Percentiles rank a stretch among this genome's conserved stretches.
phyloP scores from a whole-genome alignment of 2,113 vertebrate genomes.

The Proteles cristata region DNA sequence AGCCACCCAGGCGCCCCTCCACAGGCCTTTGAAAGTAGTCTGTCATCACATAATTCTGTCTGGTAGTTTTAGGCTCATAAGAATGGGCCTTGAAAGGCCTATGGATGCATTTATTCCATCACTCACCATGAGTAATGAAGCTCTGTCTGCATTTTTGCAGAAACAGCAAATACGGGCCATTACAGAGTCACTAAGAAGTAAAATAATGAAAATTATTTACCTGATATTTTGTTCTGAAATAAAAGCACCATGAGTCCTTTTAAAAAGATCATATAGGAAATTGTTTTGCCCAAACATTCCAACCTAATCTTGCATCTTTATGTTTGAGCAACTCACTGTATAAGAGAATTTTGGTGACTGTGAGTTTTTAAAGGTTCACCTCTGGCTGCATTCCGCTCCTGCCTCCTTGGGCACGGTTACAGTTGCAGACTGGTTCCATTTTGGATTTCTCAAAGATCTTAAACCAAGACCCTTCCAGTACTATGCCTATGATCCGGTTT shows the following conservation, averaged over 20 bases:
- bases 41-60: background rate
- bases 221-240: slow-evolving; percentile 13
- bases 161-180: background rate
- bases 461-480: background rate
- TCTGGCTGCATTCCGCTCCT: background rate
- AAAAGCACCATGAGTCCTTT: background rate
- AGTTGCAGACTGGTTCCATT: background rate
- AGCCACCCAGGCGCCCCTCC: too few species aligned
- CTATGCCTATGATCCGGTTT: background rate
- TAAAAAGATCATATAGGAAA: background rate
- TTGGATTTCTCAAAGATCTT: background rate
- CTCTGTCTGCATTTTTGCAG: background rate
- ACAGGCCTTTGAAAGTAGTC: background rate
- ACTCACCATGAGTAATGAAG: background rate
- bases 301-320: background rate
- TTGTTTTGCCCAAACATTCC: background rate
- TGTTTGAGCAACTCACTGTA: background rate
- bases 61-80: background rate
- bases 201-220: background rate
- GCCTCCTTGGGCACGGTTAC: background rate
- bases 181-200: background rate
- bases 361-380: background rate
- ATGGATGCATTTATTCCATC: background rate
- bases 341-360: background rate
- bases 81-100: background rate